phyloP scores from a whole-genome alignment of 92 coral and sea anemone species.

The Zoanthus sansibaricus region DNA sequence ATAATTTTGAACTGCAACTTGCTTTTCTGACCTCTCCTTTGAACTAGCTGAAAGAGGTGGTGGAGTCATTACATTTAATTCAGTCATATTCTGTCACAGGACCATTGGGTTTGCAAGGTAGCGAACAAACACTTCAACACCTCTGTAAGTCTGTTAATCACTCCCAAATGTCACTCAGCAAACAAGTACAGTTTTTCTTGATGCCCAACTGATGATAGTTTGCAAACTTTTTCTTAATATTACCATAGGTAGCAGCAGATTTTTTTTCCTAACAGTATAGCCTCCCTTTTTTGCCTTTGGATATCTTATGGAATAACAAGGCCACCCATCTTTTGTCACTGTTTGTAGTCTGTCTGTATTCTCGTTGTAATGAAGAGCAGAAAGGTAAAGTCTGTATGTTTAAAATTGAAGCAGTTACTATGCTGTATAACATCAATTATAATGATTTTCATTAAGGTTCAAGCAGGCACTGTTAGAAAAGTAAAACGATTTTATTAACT shows the following conservation, averaged over 20 bases:
- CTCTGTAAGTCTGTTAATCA: not conserved
- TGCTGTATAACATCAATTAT: not conserved
- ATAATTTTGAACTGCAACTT: slow-evolving; percentile 41
- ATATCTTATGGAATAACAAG: slow-evolving; percentile 27
- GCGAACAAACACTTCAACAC: slow-evolving; percentile 30
- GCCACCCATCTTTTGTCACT: slow-evolving; percentile 5
- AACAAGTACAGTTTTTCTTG: too few species aligned
- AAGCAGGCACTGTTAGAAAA: not conserved
- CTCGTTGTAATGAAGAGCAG: not conserved
- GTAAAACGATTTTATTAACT: too few species aligned
- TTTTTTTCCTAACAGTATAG: slow-evolving; percentile 51
- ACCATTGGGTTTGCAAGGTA: slow-evolving; percentile 42
- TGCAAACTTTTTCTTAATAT: not conserved
- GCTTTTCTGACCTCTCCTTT: slow-evolving; percentile 46
- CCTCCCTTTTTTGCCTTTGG: slow-evolving; percentile 63
- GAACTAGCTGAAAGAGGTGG: slow-evolving; percentile 54
- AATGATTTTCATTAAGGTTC: not conserved
- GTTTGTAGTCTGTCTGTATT: slow-evolving; percentile 75
- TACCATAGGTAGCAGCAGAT: slow-evolving; percentile 60
- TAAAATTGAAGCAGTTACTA: too few species aligned
- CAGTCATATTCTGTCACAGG: slow-evolving; percentile 21
- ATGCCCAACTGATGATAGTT: too few species aligned
- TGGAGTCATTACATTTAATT: slow-evolving; percentile 25
- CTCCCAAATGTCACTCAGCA: too few species aligned
- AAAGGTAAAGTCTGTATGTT: too few species aligned